Evolutionary conservation across 37 sponge, comb jelly and placozoan species (phyloP).

Genomic region (Corticium candelabrum): DNA sequence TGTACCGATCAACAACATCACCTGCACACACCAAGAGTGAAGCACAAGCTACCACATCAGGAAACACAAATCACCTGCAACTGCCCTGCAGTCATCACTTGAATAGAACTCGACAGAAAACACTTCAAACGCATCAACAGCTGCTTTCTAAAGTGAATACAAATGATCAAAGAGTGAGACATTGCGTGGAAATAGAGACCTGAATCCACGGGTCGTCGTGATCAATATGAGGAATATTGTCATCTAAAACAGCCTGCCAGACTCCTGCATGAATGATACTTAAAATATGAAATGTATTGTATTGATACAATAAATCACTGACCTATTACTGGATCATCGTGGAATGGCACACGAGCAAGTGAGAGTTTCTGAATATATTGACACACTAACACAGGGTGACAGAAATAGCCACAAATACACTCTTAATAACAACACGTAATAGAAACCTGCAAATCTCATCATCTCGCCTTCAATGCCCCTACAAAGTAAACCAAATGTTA

Average conservation of each 20-base stretch:
- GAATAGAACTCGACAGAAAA: constrained; percentile 39
- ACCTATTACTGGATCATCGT: constrained; percentile 3
- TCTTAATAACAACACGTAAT: background rate
- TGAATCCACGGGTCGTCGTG: constrained; percentile 22
- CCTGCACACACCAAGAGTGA: too few relatives aligned
- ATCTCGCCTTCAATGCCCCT: constrained; percentile 71
- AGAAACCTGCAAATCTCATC: constrained; percentile 72
- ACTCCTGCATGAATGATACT: constrained; percentile 10
- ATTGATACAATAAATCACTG: too few relatives aligned
- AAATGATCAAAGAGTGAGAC: background rate
- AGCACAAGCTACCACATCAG: too few relatives aligned
- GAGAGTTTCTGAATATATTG: constrained; percentile 70
- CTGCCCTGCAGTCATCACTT: too few relatives aligned
- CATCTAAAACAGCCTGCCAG: constrained; percentile 70
- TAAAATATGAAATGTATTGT: too few relatives aligned
- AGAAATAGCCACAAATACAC: background rate
- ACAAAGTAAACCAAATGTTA: constrained; percentile 6
- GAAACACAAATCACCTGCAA: too few relatives aligned
- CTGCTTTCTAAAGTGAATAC: constrained; percentile 29
- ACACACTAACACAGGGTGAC: constrained; percentile 27
- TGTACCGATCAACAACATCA: too few relatives aligned
- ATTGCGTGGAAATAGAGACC: background rate
- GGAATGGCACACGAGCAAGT: constrained; percentile 24
- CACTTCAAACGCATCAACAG: constrained; percentile 29
- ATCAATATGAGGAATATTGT: constrained; percentile 52